Evolutionary conservation across 2,888 invertebrate species (phyloP), one percentile per base, ranked within the genome.

Genomic region (Tenodera sinensis): DNA sequence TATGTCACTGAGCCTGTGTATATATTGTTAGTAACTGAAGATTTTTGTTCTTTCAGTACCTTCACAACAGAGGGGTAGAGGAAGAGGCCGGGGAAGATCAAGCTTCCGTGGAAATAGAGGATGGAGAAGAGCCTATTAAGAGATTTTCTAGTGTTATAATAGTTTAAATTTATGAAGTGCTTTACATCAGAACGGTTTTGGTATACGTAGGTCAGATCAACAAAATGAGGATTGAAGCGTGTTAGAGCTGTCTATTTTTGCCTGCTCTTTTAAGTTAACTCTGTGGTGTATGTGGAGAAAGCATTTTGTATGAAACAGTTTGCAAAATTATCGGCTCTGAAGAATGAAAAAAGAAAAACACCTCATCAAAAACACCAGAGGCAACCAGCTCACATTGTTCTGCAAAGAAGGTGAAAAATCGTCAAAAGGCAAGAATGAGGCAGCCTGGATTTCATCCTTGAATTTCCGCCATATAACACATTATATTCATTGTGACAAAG

Each of bases 51-150:
- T 89, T 89, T 90, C 83, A 90, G 90, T 91, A 90, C 90, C 91
- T 85, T 89, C 91, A 81, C 89, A 90, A 30, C 90, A 91, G 42
- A 91, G 91, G 71, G 89, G 92, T n/a, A 91, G 92, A 30, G 91
- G 91, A 84, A 88, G 91, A 42, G 90, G 90, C 42, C 89, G 92
- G 85, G 91, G 91, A 54, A 90, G 92, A 90, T 91, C 91, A 12
- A 90, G 90, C 28, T 90, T 89, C 88, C 90, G 92, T 83, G 91
- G 91, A n/a, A 91, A 91, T 84, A 90, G 91, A 89, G 90, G 90
- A 30, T 91, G 92, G 91, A 90, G 92, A 86, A 91, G 91, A 87
- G 90, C 82, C 83, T 85, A 47, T n/a, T 85, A 71, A 71, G 6
- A 20, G 54, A 71, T 20, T 71, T 71, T 20, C 25, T 71, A 20